Conservation (phyloP, 2,113 vertebrate genomes). For the Polypterus senegalus region DNA sequence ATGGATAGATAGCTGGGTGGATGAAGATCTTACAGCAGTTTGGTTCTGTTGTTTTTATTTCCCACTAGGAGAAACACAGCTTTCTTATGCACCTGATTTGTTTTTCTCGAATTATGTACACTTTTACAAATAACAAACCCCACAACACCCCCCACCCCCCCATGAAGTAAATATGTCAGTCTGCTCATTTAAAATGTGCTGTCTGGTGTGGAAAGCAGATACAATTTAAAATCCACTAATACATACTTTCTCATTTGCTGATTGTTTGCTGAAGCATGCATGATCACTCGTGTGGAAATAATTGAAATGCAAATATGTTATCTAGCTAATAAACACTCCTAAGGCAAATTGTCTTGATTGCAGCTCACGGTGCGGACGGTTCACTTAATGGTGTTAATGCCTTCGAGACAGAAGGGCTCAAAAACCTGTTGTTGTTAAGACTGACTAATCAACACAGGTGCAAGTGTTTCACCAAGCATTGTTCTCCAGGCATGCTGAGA, state of each 20-base stretch:
- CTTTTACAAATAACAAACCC: no score
- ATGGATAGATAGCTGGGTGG: no score
- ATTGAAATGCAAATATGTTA: conserved; percentile 5
- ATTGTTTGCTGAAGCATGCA: conserved; percentile 1
- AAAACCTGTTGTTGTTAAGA: neutral
- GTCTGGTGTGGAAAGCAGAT: no score
- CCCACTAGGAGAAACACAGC: no score
- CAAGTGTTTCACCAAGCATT: neutral
- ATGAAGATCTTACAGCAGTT: no score
- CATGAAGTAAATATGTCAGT: no score
- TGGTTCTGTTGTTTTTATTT: no score
- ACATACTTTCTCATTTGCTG: neutral
- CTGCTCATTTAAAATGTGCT: no score
- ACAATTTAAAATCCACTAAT: no score
- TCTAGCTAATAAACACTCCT: neutral
- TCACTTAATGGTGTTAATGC: neutral
- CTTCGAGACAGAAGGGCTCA: neutral
- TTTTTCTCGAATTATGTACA: no score
- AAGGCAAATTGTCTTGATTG: neutral
- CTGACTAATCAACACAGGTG: neutral
- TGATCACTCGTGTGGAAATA: neutral
- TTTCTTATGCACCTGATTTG: no score
- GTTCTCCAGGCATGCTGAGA: neutral
- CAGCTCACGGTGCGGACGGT: neutral
- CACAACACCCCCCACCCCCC: no score